Evolutionary conservation across 2,113 vertebrate genomes (phyloP).

Genomic region (Alosa alosa): DNA sequence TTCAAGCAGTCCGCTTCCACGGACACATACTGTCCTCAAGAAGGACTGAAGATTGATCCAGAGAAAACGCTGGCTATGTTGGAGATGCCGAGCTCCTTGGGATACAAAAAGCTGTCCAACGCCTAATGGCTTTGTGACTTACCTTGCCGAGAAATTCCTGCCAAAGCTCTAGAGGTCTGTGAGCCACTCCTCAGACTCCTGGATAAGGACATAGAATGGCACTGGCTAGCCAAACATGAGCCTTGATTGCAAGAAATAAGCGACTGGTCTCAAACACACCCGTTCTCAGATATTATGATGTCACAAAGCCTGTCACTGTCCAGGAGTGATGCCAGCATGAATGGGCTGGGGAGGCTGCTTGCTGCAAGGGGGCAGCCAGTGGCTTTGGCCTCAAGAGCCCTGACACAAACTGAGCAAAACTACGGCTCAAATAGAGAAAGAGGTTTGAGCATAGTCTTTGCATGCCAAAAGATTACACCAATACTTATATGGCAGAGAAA

Average conservation of each 20-base stretch:
- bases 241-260: constrained; percentile 39
- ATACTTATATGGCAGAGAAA: neutral
- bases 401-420: constrained; percentile 34
- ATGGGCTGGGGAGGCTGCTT: constrained; percentile 32
- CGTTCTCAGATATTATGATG: constrained; percentile 43
- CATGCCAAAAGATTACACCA: no score
- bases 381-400: constrained; percentile 32
- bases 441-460: neutral
- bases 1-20: constrained; percentile 33
- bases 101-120: constrained; percentile 37
- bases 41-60: constrained; percentile 24
- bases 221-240: constrained; percentile 44
- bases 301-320: constrained; percentile 39
- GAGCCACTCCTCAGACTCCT: constrained; percentile 41
- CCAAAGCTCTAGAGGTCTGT: constrained; percentile 41
- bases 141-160: constrained; percentile 44
- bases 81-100: constrained; percentile 12
- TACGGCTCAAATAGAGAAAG: constrained; percentile 39
- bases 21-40: constrained; percentile 24
- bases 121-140: constrained; percentile 48
- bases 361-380: constrained; percentile 27
- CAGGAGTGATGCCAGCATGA: constrained; percentile 43
- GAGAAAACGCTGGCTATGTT: no score
- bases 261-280: constrained; percentile 26
- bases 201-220: constrained; percentile 37